Evolutionary conservation across 2,113 vertebrate species (phyloP).

Genomic region (Climacteris rufus): DNA sequence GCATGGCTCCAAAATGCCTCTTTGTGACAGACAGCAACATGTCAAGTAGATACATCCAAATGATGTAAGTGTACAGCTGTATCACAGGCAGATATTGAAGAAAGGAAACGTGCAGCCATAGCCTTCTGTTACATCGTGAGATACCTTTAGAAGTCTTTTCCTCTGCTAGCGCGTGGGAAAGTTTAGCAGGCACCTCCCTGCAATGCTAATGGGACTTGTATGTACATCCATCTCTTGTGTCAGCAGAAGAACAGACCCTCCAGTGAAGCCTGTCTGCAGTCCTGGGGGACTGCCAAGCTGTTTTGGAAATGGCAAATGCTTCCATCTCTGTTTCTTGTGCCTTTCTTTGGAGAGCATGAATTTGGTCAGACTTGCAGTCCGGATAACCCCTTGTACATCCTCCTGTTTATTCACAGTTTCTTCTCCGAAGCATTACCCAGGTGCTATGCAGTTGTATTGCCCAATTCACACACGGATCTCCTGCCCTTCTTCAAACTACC

Average conservation of each 20-base stretch:
- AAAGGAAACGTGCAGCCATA: neutral
- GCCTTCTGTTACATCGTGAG: neutral
- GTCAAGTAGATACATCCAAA: neutral
- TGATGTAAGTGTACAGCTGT: neutral
- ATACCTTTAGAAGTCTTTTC: neutral
- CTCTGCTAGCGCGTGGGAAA: neutral
- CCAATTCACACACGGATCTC: neutral
- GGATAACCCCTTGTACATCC: neutral
- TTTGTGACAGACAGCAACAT: slow-evolving; percentile 4
- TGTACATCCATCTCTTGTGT: slow-evolving; percentile 37
- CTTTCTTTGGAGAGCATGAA: neutral
- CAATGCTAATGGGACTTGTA: slow-evolving; percentile 16
- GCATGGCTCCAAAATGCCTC: neutral
- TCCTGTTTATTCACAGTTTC: neutral
- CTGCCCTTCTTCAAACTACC: neutral
- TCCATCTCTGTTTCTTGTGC: neutral
- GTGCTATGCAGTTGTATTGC: neutral
- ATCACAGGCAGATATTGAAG: neutral
- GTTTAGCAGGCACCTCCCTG: slow-evolving; percentile 37
- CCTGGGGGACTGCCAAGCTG: slow-evolving; percentile 28
- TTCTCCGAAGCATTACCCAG: neutral
- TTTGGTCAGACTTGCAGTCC: neutral
- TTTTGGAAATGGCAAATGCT: neutral
- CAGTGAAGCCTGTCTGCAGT: neutral
- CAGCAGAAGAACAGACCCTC: slow-evolving; percentile 32